phyloP scores from a whole-genome alignment of 2,113 vertebrate species.

The Meleagris gallopavo region DNA sequence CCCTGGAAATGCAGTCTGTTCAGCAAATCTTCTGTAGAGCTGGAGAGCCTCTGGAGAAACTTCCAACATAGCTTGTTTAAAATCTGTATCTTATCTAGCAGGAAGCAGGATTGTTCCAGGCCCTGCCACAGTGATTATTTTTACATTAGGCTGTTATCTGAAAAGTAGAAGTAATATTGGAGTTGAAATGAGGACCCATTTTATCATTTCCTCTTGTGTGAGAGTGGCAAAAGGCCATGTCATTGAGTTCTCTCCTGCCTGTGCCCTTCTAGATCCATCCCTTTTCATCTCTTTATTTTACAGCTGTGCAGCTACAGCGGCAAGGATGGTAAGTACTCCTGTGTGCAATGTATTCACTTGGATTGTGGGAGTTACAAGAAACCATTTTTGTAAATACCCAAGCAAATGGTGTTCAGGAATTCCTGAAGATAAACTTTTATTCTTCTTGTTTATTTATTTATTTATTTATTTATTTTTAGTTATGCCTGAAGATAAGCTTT shows the following conservation, averaged over 20 bases:
- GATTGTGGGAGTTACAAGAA: neutral
- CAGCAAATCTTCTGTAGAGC: neutral
- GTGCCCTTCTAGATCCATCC: neutral
- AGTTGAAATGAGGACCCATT: neutral
- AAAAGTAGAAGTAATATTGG: neutral
- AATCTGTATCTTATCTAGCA: neutral
- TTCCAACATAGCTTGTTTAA: neutral
- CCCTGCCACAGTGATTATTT: neutral
- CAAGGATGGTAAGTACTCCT: neutral
- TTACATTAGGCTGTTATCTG: neutral
- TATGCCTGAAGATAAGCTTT: neutral
- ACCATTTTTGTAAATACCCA: rapidly evolving
- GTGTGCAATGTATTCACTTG: neutral
- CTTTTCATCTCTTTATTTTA: neutral
- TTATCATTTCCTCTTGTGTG: neutral
- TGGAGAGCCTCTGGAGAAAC: neutral
- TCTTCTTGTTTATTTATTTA: neutral
- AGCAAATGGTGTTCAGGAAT: neutral
- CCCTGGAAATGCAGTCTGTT: neutral
- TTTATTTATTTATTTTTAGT: no score
- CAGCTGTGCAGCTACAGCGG: neutral
- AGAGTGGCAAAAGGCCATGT: neutral
- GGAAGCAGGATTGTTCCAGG: neutral
- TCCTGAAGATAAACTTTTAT: neutral
- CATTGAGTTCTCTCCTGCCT: neutral